phyloP scores from a whole-genome alignment of 2,113 vertebrate genomes.

The Trachemys scripta region DNA sequence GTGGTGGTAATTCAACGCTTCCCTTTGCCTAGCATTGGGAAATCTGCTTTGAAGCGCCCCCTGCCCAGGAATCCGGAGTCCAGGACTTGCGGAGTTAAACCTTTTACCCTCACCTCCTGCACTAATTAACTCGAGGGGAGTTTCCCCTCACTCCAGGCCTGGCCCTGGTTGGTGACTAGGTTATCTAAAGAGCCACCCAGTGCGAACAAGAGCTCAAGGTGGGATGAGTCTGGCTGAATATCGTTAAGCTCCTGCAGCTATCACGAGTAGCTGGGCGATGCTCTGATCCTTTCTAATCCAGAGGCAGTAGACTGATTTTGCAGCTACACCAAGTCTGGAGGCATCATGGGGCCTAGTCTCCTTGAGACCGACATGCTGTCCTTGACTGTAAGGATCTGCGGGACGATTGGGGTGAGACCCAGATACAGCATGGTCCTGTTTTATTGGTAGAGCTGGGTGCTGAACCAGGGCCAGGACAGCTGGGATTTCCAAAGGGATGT shows the following conservation, averaged over 20 bases:
- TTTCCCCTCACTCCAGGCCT: neutral
- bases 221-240: neutral
- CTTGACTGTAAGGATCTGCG: neutral
- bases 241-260: neutral
- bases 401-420: neutral
- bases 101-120: accelerated
- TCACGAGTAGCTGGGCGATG: neutral
- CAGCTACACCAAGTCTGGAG: neutral
- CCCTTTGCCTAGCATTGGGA: neutral
- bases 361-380: neutral
- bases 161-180: neutral
- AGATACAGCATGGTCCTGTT: neutral
- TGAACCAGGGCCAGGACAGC: neutral
- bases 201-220: too few species aligned
- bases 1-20: neutral
- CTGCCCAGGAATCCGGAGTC: neutral
- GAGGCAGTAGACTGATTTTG: neutral
- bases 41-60: neutral
- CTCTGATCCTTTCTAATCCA: neutral
- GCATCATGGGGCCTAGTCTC: neutral
- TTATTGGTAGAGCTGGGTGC: neutral
- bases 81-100: accelerated
- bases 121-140: accelerated
- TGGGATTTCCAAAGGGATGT: neutral
- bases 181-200: neutral